These are phyloP conservation scores for Salpingus planirostris DNA, from an alignment of 2,888 invertebrate species.

Conservation along the genomic window DNA sequence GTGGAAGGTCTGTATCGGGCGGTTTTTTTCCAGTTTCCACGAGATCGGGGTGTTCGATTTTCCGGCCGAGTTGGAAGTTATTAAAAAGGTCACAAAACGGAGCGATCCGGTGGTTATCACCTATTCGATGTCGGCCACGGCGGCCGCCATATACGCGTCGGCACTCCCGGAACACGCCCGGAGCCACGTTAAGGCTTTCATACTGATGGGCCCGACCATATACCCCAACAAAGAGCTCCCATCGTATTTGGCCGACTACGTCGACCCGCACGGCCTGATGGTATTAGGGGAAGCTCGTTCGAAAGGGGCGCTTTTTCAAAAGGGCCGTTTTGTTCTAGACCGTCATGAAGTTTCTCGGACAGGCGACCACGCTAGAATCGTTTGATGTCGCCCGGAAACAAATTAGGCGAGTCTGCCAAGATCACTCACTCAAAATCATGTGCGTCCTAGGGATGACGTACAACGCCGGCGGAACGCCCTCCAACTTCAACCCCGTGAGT, in stretches of 20 bases:
- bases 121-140: slow-evolving; percentile 1
- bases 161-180: not conserved
- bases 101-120: not conserved
- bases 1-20: too few relatives aligned
- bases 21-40: slow-evolving; percentile 19
- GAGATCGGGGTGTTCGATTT: slow-evolving; percentile 18
- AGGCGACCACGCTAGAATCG: not conserved
- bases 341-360: not conserved
- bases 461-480: not conserved
- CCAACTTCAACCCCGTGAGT: not conserved
- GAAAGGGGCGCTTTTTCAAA: too few relatives aligned
- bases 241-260: too few relatives aligned
- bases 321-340: too few relatives aligned
- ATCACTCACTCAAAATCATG: not conserved
- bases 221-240: not conserved
- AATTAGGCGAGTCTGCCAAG: not conserved
- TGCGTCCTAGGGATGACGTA: not conserved
- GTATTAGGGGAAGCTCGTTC: too few relatives aligned
- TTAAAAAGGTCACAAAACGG: slow-evolving; percentile 1
- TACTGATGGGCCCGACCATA: not conserved
- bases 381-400: not conserved
- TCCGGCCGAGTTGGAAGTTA: slow-evolving; percentile 5
- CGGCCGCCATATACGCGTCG: not conserved
- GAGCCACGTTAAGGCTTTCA: not conserved
- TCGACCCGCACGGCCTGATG: too few relatives aligned